Percentiles rank a stretch among this genome's conserved stretches.
Evolutionary conservation across 2,797 vertebrate genomes (phyloP).

Genomic region (Peromyscus melanophrys): DNA sequence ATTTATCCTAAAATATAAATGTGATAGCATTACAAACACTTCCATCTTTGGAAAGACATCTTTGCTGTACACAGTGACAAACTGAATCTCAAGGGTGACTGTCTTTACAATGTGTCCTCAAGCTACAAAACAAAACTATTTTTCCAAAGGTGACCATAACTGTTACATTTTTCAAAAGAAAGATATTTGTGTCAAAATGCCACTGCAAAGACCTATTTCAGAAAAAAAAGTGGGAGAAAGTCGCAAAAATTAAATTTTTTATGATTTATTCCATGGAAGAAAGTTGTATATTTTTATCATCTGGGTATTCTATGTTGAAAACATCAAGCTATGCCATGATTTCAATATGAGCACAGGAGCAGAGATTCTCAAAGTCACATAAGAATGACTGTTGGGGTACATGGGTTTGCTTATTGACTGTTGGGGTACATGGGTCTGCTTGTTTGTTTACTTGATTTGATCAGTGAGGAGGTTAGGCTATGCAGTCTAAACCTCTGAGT

Average conservation of each 20-base stretch:
- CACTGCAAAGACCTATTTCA: slow-evolving; percentile 51
- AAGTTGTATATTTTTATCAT: slow-evolving; percentile 13
- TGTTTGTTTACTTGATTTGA: background rate
- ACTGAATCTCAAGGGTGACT: background rate
- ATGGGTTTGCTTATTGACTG: background rate
- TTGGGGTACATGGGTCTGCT: background rate
- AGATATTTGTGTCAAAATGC: slow-evolving; percentile 30
- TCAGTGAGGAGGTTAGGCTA: background rate
- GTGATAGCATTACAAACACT: background rate
- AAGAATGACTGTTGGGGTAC: background rate
- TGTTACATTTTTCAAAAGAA: slow-evolving; percentile 65
- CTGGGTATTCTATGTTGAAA: slow-evolving; percentile 45
- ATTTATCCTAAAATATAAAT: slow-evolving; percentile 46
- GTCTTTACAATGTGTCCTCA: slow-evolving; percentile 29
- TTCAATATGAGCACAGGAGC: background rate
- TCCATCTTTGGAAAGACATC: background rate
- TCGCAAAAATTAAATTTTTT: slow-evolving; percentile 59
- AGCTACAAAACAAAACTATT: slow-evolving; percentile 51
- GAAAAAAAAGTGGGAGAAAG: slow-evolving; percentile 59
- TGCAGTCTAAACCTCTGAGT: background rate
- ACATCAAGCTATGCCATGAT: background rate
- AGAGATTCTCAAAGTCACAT: background rate
- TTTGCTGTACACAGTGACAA: background rate
- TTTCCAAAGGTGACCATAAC: slow-evolving; percentile 65
- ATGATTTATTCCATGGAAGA: slow-evolving; percentile 63